These are phyloP conservation scores for Zosterops japonicus DNA, from an alignment of 2,113 vertebrate genomes.

Conservation along the genomic window DNA sequence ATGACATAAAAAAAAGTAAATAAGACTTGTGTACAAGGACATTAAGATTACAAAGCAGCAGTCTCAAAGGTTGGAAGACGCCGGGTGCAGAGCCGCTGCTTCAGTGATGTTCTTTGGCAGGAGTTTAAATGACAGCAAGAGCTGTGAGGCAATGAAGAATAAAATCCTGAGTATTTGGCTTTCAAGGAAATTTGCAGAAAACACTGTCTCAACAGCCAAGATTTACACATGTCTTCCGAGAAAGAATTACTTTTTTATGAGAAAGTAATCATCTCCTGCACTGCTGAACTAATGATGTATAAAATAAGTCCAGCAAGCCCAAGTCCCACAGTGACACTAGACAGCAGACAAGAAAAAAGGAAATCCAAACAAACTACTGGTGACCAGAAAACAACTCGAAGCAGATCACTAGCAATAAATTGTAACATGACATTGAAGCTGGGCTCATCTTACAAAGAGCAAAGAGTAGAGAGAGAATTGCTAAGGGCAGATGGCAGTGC, in stretches of 20 bases:
- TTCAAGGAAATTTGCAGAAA: constrained; percentile 42
- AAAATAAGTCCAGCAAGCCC: constrained; percentile 3
- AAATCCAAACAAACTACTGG: constrained; percentile 35
- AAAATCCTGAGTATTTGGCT: neutral
- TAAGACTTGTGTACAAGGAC: neutral
- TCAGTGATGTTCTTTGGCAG: neutral
- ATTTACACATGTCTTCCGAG: neutral
- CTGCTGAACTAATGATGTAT: constrained; percentile 14
- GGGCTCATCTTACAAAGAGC: constrained; percentile 59
- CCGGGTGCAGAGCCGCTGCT: neutral
- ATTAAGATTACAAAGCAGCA: neutral
- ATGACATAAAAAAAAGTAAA: neutral
- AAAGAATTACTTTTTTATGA: constrained; percentile 3
- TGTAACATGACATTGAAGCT: neutral
- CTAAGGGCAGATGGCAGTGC: constrained; percentile 37
- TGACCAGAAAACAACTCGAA: constrained; percentile 33
- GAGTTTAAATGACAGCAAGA: neutral
- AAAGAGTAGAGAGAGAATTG: constrained; percentile 13
- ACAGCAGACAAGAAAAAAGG: neutral
- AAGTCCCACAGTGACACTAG: neutral
- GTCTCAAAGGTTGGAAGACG: neutral
- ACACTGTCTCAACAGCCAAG: neutral
- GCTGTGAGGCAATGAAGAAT: neutral
- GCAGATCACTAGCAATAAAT: constrained; percentile 38
- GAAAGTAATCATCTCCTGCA: neutral